Evolutionary conservation across 2,888 invertebrate genomes (phyloP), one percentile per base, ranked within the genome.

Genomic region (Chrysomela aeneicollis): DNA sequence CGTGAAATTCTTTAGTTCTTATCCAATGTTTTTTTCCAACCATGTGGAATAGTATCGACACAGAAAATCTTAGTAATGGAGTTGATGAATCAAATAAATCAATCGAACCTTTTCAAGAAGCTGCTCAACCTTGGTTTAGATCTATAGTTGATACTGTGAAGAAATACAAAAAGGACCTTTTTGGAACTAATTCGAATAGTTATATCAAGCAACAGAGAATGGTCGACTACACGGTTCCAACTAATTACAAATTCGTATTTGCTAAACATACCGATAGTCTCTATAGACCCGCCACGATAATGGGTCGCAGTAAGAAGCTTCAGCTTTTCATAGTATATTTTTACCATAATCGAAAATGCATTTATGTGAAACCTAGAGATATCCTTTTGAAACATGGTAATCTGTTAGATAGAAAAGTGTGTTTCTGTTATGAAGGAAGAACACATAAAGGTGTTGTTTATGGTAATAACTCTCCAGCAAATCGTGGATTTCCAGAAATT

Each of bases 391-490:
- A 69, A 32, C 75, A 75, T 37, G 73, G 74, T 1, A 75, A 75
- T 60, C 64, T 75, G 8, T 49, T 75, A 6, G 70, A 70, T 22
- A 63, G 53, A 9, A 69, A 67, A 60, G 71, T 74, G 10, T 70
- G 66, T 17, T 75, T 75, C 49, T 59, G 37, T 1, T 50, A 63
- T 15, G 63, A 69, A 19, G 72, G 73, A 0, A 52, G 64, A 42
- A 62, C 15, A 18, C 62, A 60, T 6, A 69, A 66, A 46, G 75
- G 73, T 0, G 69, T 54, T 18, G 74, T 75, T 1, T 74, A 62
- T 59, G 75, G 75, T 5, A 75, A 75, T 52, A 74, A 75, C 59
- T 70, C 74, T 0, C 75, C 75, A 12, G 69, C 74, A 0, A 74
- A 73, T 54, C 66, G 69, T 19, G 73, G 73, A 15, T 71, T 73